These are phyloP conservation scores for Apamea monoglypha DNA, from an alignment of 2,888 invertebrate species.

Conservation along the genomic window DNA sequence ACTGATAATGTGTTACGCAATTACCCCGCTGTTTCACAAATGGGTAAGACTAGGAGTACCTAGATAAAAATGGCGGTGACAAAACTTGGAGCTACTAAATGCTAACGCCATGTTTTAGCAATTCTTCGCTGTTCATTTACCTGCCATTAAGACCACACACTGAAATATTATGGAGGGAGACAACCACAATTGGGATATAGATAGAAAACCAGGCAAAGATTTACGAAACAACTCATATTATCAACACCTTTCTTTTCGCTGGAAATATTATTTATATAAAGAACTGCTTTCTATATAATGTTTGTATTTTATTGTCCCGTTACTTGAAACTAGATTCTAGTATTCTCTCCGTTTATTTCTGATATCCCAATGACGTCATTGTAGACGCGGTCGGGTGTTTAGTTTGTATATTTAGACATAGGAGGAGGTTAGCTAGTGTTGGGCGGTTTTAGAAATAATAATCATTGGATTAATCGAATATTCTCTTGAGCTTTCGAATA, in stretches of 20 bases:
- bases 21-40: too few species aligned
- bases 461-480: neutral
- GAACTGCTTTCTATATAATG: constrained; percentile 11
- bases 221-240: neutral
- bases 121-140: neutral
- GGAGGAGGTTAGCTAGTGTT: constrained; percentile 36
- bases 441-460: constrained; percentile 1
- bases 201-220: constrained; percentile 5
- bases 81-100: neutral
- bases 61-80: neutral
- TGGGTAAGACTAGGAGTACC: neutral
- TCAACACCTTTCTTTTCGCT: constrained; percentile 5
- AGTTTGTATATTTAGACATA: constrained; percentile 63
- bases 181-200: neutral
- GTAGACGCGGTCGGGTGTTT: constrained; percentile 45
- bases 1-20: too few species aligned
- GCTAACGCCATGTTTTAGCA: neutral
- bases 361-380: constrained; percentile 59
- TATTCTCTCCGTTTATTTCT: constrained; percentile 62
- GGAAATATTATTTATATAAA: neutral
- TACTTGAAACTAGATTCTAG: constrained; percentile 44
- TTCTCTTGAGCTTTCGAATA: neutral
- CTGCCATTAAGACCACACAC: neutral
- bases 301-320: constrained; percentile 37
- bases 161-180: neutral